These are phyloP conservation scores for Myioborus melanocephalus DNA, from an alignment of 2,797 vertebrate species.

Conservation along the genomic window DNA sequence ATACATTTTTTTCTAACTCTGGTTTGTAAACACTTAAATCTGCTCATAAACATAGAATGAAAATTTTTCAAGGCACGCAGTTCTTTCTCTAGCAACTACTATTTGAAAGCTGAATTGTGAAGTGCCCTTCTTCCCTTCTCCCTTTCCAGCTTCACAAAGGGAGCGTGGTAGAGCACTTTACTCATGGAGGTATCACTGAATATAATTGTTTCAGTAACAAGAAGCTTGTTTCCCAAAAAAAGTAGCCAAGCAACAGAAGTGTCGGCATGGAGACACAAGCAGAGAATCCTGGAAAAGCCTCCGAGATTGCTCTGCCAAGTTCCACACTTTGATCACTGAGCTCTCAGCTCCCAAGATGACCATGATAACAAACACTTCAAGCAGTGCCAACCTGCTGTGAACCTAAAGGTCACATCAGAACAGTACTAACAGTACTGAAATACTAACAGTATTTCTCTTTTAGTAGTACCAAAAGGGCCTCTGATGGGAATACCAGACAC, in stretches of 20 bases:
- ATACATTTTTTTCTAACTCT: not conserved
- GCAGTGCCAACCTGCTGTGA: not conserved
- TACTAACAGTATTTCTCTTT: not conserved
- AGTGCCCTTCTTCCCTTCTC: not conserved
- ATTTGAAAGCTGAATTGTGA: not conserved
- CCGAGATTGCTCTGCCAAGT: not conserved
- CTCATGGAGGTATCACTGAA: not conserved
- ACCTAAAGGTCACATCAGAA: not conserved
- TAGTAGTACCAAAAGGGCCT: not conserved
- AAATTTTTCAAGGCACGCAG: not conserved
- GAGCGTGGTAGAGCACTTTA: accelerated
- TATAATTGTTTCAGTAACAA: not conserved
- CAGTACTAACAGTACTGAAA: not conserved
- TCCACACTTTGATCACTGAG: not conserved
- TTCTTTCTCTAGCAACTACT: not conserved
- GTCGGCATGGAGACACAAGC: not conserved
- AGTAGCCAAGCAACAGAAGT: not conserved
- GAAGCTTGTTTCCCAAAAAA: not conserved
- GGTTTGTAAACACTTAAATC: not conserved
- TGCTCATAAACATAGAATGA: not conserved
- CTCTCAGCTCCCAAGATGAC: not conserved
- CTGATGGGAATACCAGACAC: not conserved
- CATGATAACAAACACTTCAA: not conserved
- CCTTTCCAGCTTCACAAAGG: not conserved
- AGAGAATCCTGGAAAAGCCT: constrained; percentile 2